phyloP scores from a whole-genome alignment of 1,140 invertebrate genomes.

The Pachyrhynchus sulphureomaculatus region DNA sequence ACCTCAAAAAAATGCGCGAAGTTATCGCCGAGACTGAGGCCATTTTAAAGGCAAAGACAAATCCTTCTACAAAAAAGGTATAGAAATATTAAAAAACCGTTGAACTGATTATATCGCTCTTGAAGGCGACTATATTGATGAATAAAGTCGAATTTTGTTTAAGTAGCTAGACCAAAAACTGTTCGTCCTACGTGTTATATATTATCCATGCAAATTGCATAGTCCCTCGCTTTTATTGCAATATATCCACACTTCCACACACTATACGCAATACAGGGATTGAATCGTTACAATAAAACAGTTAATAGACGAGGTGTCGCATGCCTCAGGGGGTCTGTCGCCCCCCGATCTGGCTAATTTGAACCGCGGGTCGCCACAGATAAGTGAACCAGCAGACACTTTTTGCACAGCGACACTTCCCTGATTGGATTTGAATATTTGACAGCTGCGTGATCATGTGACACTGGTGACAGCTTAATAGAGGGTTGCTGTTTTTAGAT shows the following conservation, averaged over 20 bases:
- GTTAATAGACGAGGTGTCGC: constrained; percentile 53
- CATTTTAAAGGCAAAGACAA: too few species aligned
- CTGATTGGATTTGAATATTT: constrained; percentile 47
- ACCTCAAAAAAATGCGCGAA: too few species aligned
- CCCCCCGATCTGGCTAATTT: constrained; percentile 51
- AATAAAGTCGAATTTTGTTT: too few species aligned
- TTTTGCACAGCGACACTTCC: constrained; percentile 40
- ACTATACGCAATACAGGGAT: constrained; percentile 36
- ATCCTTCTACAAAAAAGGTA: too few species aligned
- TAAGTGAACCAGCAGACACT: constrained; percentile 43
- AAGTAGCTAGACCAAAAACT: too few species aligned
- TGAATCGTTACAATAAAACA: constrained; percentile 52
- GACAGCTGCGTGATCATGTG: constrained; percentile 20
- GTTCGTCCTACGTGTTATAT: too few species aligned
- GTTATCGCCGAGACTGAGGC: too few species aligned
- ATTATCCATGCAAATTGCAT: background rate
- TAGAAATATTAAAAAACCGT: too few species aligned
- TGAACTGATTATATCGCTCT: too few species aligned
- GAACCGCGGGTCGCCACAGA: constrained; percentile 50
- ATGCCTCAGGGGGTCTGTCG: constrained; percentile 40
- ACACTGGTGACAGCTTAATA: constrained; percentile 21
- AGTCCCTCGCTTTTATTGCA: background rate
- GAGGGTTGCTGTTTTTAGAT: background rate
- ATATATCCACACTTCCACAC: constrained; percentile 11
- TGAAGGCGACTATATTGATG: too few species aligned